Evolutionary conservation across 2,113 vertebrate genomes (phyloP), one percentile per base, ranked within the genome.

Genomic region (Caloenas nicobarica): DNA sequence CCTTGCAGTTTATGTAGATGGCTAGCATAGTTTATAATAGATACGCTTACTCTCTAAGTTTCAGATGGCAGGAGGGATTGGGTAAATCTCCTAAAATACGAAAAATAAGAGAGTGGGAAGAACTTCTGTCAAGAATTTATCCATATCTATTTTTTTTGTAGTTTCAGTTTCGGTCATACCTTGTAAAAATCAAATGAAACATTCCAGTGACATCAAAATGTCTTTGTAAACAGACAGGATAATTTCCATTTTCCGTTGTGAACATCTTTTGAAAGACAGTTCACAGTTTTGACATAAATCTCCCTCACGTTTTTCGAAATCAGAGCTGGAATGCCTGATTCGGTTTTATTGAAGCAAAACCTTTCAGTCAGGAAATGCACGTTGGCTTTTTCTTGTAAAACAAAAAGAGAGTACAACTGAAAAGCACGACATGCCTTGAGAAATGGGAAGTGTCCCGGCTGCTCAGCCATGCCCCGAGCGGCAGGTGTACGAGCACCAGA

Each of bases 1-100:
- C 24, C 58, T 26, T 22, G 19, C 0, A 0, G 8, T 25, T 56
- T 19, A 23, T 7, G 36, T 21, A 23, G 50, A 7, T 14, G 21
- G 42, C 10, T 7, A 17, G 28, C 44, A 14, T 7, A 46, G 60
- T n/a, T 68, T 69, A 21, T 54, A 62, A 48, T 0, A n/a, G 26
- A 25, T 6, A 18, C 1, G 6, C 56, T 73, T 51, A 34, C 28
- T 74, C 68, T 42, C 40, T 5, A 22, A 15, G 13, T 34, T 62
- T 31, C 56, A 69, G 46, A 15, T 10, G 11, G 62, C 17, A 78
- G 29, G 24, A 74, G 16, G 11, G 17, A 70, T 21, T 23, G 42
- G 33, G 13, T 24, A 62, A 44, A 69, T 11, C 23, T 85, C 68
- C 48, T 33, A 36, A 62, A 74, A 80, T 4, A 11, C 9, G 53